These are phyloP conservation scores for Gymnocheta viridis DNA, from an alignment of 2,888 invertebrate genomes.

Conservation along the genomic window DNA sequence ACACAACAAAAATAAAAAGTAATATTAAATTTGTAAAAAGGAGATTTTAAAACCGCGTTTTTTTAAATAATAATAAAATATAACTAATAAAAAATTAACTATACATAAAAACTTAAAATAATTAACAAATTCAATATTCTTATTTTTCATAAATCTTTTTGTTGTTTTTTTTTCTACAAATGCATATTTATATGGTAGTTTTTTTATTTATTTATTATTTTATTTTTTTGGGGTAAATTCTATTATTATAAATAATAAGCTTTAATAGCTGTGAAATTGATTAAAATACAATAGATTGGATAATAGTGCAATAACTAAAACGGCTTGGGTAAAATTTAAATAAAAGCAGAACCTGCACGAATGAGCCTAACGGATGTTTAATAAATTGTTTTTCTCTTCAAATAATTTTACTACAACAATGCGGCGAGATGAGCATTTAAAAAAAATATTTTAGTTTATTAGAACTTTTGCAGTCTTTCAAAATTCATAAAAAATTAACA, in stretches of 20 bases:
- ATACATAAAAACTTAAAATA: slow-evolving; percentile 62
- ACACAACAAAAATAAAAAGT: slow-evolving; percentile 48
- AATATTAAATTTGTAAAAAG: slow-evolving; percentile 7
- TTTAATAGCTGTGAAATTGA: slow-evolving; percentile 41
- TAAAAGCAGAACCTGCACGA: not conserved
- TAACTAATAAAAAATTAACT: slow-evolving; percentile 67
- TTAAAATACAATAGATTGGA: slow-evolving; percentile 35
- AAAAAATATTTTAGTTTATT: not conserved
- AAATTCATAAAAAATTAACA: not conserved
- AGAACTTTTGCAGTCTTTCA: not conserved
- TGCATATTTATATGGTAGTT: slow-evolving; percentile 63
- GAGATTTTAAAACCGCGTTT: slow-evolving; percentile 30
- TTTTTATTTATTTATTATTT: slow-evolving; percentile 9
- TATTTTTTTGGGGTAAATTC: slow-evolving; percentile 15
- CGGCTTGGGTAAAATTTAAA: not conserved
- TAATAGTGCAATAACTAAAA: slow-evolving; percentile 13
- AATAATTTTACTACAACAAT: too few species aligned
- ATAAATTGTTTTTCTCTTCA: not conserved
- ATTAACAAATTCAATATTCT: slow-evolving; percentile 62
- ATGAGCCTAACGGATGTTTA: too few species aligned
- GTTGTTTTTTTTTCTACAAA: slow-evolving; percentile 50
- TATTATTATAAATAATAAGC: slow-evolving; percentile 37
- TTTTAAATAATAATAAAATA: slow-evolving; percentile 45
- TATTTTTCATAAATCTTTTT: slow-evolving; percentile 32
- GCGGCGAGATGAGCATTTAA: too few species aligned